Base-by-base conservation (phyloP, 1,140 invertebrate species). In the Drosophila bocqueti region DNA sequence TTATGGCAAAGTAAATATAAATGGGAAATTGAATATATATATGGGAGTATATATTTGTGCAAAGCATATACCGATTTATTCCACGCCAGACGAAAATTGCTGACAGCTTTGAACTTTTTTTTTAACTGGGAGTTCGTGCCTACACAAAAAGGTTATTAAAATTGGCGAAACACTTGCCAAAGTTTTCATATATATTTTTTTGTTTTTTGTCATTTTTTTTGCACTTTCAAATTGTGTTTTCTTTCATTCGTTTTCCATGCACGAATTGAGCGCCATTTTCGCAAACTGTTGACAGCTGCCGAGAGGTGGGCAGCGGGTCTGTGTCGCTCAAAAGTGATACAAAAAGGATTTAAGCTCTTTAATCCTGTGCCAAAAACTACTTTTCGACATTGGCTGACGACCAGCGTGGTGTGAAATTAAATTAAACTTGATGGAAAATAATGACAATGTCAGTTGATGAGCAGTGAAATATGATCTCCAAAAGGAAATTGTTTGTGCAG, bases 221-320 rank as follows among this genome's bases (percentile, higher is more conserved):
- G 31, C 43, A 26, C 26, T 59, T 34, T 42, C 64, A 57, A 68
- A 55, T 68, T 47, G 29, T 55, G 38, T 71, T 68, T 71, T 47
- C 64, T 47, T 55, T 57, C 40, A 57, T 71, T 68, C 64, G 64
- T 34, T 77, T 77, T 77, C 63, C 54, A 66, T 76, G 74, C 74
- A 77, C 46, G 50, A 85, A 78, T 74, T 69, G 60, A 79, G 57
- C 71, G 68, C 71, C 69, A 87, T 80, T 80, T 89, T 62, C 55
- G 73, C 65, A 80, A 89, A 72, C 75, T 81, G 84, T 68, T 83
- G 84, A 83, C 84, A 89, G 84, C 84, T 87, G 84, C 63, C 69
- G 49, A 24, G 21, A 26, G 21, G 26, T 11, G 50, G 58, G 60
- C 10, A 45, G 59, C 4, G 60, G 63, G n/a, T 18, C 26, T 38